These are phyloP conservation scores for Hypercompe scribonia DNA, from an alignment of 2,888 invertebrate genomes.

Conservation along the genomic window DNA sequence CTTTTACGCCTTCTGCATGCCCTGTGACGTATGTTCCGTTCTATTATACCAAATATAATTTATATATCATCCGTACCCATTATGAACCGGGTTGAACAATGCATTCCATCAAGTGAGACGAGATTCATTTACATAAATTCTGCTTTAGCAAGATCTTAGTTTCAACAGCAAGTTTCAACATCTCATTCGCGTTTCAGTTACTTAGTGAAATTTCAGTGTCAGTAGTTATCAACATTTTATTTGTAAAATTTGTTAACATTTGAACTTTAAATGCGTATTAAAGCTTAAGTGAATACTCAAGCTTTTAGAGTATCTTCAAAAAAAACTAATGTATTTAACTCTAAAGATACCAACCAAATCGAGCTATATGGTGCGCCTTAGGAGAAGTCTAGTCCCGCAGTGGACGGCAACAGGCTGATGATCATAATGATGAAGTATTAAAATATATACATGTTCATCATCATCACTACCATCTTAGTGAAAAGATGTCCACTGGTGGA, in stretches of 20 bases:
- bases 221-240: constrained; percentile 23
- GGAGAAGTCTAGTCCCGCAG: too few species aligned
- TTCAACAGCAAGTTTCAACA: constrained; percentile 50
- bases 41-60: constrained; percentile 51
- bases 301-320: background rate
- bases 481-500: too few species aligned
- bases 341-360: too few species aligned
- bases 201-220: constrained; percentile 48
- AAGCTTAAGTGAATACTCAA: background rate
- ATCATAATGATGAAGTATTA: too few species aligned
- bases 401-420: too few species aligned
- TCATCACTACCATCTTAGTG: too few species aligned
- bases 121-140: constrained; percentile 72
- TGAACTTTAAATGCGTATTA: background rate
- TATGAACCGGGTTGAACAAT: constrained; percentile 54
- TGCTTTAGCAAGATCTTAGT: constrained; percentile 56
- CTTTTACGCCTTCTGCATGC: constrained; percentile 15
- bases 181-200: constrained; percentile 49
- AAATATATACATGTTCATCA: too few species aligned
- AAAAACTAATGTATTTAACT: too few species aligned
- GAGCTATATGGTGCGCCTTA: too few species aligned
- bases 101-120: constrained; percentile 66
- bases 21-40: constrained; percentile 26
- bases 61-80: constrained; percentile 57
- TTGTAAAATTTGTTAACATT: too few species aligned